Percentiles rank a stretch among this genome's conserved stretches.
These are phyloP conservation scores for Hyles vespertilio DNA, from an alignment of 1,140 invertebrate genomes.

Conservation along the genomic window DNA sequence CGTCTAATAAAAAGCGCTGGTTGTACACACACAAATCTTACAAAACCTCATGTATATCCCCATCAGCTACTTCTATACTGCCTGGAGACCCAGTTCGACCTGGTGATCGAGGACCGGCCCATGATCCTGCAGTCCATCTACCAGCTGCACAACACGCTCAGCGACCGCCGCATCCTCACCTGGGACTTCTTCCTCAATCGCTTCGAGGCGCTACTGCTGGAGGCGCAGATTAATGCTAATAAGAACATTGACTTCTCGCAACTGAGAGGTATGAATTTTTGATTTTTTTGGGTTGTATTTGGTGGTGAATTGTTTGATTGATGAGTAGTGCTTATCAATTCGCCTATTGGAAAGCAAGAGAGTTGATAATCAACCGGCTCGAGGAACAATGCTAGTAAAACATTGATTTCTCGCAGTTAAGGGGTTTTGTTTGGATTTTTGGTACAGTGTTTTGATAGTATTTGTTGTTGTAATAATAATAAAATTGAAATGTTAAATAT, in stretches of 20 bases:
- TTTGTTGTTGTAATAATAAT: not conserved
- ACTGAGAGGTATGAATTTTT: slow-evolving; percentile 81
- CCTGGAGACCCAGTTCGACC: slow-evolving; percentile 94
- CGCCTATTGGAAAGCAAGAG: slow-evolving; percentile 78
- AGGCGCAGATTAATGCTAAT: slow-evolving; percentile 94
- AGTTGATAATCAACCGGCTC: slow-evolving; percentile 97
- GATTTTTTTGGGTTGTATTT: not conserved
- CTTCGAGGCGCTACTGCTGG: slow-evolving; percentile 96
- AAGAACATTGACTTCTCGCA: slow-evolving; percentile 88
- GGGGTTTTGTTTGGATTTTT: slow-evolving; percentile 83
- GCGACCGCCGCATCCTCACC: slow-evolving; percentile 91
- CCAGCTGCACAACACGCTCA: slow-evolving; percentile 94
- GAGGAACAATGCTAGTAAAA: slow-evolving; percentile 91
- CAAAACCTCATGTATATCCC: no score
- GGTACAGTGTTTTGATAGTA: not conserved
- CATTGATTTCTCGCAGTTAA: slow-evolving; percentile 87
- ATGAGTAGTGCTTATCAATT: no score
- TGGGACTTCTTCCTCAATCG: slow-evolving; percentile 99
- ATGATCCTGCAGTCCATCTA: slow-evolving; percentile 98
- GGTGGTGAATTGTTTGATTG: not conserved
- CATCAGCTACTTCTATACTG: slow-evolving; percentile 90
- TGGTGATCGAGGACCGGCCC: slow-evolving; percentile 96
- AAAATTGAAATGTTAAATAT: no score
- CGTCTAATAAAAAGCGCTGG: no score
- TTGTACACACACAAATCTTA: no score